Evolutionary conservation across 2,888 invertebrate genomes (phyloP).

Genomic region (Margaritifera margaritifera): DNA sequence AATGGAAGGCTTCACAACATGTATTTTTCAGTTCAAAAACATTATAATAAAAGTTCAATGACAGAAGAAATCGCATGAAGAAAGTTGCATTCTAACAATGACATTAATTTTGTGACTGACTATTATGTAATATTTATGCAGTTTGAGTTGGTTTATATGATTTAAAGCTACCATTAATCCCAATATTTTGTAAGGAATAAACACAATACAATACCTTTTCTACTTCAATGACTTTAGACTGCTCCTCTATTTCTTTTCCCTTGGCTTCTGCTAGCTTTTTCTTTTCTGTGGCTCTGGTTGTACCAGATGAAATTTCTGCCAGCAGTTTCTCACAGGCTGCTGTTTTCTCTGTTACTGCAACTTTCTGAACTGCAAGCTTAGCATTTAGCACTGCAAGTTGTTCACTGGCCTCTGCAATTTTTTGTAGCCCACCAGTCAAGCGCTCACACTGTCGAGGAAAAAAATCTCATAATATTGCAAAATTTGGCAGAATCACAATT

Average conservation of each 20-base stretch:
- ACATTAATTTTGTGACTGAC: not conserved
- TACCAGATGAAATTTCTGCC: slow-evolving; percentile 81
- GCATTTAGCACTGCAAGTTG: slow-evolving; percentile 86
- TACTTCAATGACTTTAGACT: slow-evolving; percentile 83
- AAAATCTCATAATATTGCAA: not conserved
- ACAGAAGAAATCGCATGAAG: too few species aligned
- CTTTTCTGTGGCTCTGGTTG: slow-evolving; percentile 80
- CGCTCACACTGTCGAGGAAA: slow-evolving; percentile 79
- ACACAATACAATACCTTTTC: slow-evolving; percentile 78
- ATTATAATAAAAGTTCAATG: too few species aligned
- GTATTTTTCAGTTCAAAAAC: too few species aligned
- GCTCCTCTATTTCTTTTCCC: slow-evolving; percentile 86
- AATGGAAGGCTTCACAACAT: too few species aligned
- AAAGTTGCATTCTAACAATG: too few species aligned
- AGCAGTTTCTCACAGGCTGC: slow-evolving; percentile 86
- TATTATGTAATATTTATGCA: not conserved
- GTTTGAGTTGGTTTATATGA: not conserved
- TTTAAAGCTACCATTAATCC: not conserved
- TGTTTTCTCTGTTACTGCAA: slow-evolving; percentile 87
- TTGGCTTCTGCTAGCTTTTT: slow-evolving; percentile 87
- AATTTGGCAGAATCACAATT: too few species aligned
- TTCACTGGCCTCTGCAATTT: slow-evolving; percentile 89
- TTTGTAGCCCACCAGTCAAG: slow-evolving; percentile 82
- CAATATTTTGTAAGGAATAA: not conserved
- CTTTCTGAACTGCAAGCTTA: slow-evolving; percentile 86